A percentile compares a stretch with the other conserved stretches of the same genome.
Evolutionary conservation across 2,797 vertebrate species (phyloP).

Genomic region (Anguilla pacifica): DNA sequence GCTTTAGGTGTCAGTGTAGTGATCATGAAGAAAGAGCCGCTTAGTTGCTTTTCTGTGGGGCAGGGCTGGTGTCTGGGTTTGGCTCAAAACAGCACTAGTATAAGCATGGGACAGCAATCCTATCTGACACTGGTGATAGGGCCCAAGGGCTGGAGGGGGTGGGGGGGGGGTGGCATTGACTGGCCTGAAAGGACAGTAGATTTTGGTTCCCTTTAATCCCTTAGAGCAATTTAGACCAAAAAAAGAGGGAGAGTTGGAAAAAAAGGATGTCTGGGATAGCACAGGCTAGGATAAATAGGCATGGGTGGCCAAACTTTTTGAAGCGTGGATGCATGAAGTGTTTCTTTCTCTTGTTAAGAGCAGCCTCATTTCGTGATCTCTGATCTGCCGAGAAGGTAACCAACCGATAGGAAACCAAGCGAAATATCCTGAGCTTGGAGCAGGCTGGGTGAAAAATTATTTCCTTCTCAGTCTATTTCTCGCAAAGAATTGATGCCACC

Average conservation of each 20-base stretch:
- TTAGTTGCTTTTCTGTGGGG: not conserved
- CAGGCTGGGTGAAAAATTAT: not conserved
- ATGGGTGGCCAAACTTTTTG: too few species aligned
- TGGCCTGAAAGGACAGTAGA: constrained; percentile 26
- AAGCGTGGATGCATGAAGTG: not conserved
- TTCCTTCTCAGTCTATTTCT: not conserved
- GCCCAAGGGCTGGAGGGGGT: not conserved
- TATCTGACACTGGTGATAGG: not conserved
- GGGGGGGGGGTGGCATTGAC: constrained; percentile 32
- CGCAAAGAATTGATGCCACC: not conserved
- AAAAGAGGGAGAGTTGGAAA: not conserved
- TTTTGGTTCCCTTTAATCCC: constrained; percentile 23
- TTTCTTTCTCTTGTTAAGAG: constrained; percentile 11
- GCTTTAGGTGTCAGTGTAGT: not conserved
- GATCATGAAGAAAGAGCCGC: too few species aligned
- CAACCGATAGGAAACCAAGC: not conserved
- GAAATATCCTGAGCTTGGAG: not conserved
- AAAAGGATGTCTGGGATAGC: not conserved
- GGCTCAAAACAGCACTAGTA: not conserved
- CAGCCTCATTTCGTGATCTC: not conserved
- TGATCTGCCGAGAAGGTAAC: not conserved
- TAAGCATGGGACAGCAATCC: not conserved
- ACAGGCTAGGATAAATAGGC: constrained; percentile 31
- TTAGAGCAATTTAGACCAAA: not conserved
- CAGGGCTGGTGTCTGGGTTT: not conserved